Evolutionary conservation across 2,113 vertebrate species (phyloP).

Genomic region (Mustelus asterias): DNA sequence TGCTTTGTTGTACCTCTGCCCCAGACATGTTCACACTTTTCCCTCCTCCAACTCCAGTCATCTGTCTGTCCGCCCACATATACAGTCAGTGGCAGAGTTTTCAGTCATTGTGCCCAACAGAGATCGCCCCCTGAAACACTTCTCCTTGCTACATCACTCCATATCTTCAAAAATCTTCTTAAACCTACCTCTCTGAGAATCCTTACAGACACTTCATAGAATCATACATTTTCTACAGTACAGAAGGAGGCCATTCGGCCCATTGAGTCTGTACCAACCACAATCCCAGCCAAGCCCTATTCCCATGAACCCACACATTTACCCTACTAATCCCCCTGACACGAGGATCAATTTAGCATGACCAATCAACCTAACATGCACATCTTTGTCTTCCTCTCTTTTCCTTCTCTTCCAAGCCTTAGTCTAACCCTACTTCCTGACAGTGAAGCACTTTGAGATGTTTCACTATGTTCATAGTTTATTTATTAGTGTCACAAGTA

Average conservation of each 20-base stretch:
- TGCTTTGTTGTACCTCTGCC: neutral
- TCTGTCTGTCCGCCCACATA: neutral
- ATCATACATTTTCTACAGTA: too few species aligned
- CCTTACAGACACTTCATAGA: neutral
- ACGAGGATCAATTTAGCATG: too few species aligned
- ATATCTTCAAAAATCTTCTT: neutral
- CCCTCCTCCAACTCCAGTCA: neutral
- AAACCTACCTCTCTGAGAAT: neutral
- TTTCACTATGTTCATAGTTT: neutral
- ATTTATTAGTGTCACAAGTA: neutral
- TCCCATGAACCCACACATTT: too few species aligned
- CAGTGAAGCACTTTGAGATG: neutral
- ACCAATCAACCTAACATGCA: too few species aligned
- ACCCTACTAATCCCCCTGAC: too few species aligned
- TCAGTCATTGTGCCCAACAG: neutral
- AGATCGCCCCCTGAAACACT: neutral
- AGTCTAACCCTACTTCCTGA: neutral
- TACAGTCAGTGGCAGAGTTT: neutral
- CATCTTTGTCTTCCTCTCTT: neutral
- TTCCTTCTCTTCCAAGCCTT: neutral
- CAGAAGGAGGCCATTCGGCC: too few species aligned
- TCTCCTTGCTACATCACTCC: neutral
- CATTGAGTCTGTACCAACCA: too few species aligned
- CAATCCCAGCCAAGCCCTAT: too few species aligned
- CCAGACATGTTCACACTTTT: neutral